Evolutionary conservation across 2,888 invertebrate genomes (phyloP).

Genomic region (Pterobdella sp.): DNA sequence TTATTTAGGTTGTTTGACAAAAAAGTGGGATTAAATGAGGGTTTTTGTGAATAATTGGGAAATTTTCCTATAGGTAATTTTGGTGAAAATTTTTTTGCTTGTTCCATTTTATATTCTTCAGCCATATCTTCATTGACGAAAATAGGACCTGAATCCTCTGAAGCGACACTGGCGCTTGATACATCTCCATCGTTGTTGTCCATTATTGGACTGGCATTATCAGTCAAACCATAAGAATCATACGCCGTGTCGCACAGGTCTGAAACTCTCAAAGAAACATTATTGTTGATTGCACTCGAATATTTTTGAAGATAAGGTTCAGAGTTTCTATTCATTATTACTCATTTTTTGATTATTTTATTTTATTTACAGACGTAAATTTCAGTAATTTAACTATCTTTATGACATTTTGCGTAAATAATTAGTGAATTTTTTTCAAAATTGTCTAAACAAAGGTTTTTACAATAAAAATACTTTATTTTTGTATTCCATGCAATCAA

Average conservation of each 20-base stretch:
- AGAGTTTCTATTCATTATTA: not conserved
- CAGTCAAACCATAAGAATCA: not conserved
- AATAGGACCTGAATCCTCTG: constrained; percentile 53
- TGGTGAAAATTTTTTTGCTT: not conserved
- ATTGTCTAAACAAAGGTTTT: not conserved
- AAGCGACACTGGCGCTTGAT: constrained; percentile 51
- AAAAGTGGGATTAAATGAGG: not conserved
- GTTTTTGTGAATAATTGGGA: not conserved
- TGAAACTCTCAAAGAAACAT: not conserved
- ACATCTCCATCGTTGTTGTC: constrained; percentile 31
- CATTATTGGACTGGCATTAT: not conserved
- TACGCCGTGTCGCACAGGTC: not conserved
- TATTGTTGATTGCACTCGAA: not conserved
- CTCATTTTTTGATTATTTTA: not conserved
- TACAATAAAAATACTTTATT: not conserved
- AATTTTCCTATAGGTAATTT: not conserved
- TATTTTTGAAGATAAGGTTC: not conserved
- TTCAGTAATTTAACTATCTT: not conserved
- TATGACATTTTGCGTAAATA: constrained; percentile 5
- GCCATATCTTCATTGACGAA: too few relatives aligned
- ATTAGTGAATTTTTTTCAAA: not conserved
- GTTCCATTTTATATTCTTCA: not conserved
- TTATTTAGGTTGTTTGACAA: not conserved
- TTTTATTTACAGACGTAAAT: not conserved
- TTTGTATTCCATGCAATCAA: not conserved